Evolutionary conservation across 2,113 vertebrate genomes (phyloP), one percentile per base, ranked within the genome.

Genomic region (Turdus rufiventris): DNA sequence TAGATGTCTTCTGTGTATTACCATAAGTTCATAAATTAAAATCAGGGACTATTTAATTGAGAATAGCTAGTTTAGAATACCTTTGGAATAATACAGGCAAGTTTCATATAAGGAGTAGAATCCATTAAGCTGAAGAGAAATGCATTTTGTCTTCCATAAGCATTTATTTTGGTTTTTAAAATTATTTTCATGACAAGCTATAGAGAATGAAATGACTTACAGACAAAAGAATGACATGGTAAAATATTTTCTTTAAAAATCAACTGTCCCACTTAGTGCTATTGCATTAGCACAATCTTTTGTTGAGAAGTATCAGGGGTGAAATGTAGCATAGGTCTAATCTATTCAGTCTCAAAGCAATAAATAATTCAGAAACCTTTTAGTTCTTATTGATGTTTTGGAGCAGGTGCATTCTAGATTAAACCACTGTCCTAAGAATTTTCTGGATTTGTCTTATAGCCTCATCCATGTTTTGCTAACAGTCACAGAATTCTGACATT

Each of bases 351-450:
- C 54, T 89, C 62, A 70, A 62, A 80, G 63, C 73, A 91, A 90
- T 94, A 85, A 97, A 92, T 95, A 95, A 93, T 94, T 92, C 70
- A 95, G 34, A 77, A 85, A 63, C 77, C 26, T 95, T 91, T 95
- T 68, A 58, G 47, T 82, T 89, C 63, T 80, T 77, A 88, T 18
- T 95, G 62, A 76, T 82, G 34, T 45, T 84, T 77, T 62, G 34
- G 17, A 47, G 23, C 33, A 95, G 36, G 56, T 82, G 40, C 78
- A 91, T 84, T 94, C 81, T 91, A 62, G 74, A 82, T 75, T 67
- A 67, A 85, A 20, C 13, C 4, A 14, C 61, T 65, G 86, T 70
- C 40, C n/a, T n/a, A 70, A 92, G 68, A 93, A 76, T 45, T 91
- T 89, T 72, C 78, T 96, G 28, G 58, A 56, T 96, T 91, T 81